Evolutionary conservation across 2,888 invertebrate genomes (phyloP), one percentile per base, ranked within the genome.

Genomic region (Ochlodes sylvanus): DNA sequence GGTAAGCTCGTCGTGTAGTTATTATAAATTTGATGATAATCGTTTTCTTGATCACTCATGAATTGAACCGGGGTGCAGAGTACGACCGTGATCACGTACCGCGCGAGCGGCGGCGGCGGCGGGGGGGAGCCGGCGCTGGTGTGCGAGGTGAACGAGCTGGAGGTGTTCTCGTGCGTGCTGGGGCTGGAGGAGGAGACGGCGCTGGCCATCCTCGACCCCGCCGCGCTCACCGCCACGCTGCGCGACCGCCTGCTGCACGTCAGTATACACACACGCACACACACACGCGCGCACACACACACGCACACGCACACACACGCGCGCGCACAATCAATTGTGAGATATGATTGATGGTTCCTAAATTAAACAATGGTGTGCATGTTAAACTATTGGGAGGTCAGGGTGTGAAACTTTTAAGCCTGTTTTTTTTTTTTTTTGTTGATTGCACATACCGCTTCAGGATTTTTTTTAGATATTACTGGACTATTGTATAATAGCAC

Each of bases 141-240:
- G 2, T 97, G 98, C 80, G 98, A 97, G 85, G 94, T 99, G 63
- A 97, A 97, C 82, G 97, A 97, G 80, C 95, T 98, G 79, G 99
- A 99, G 91, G 95, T 99, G 84, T 99, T 98, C 90, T 98, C 98
- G 2, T 97, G 98, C 85, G 96, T 98, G 76, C 93, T 99, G 71
- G 98, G 98, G 7, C 94, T 96, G 78, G 98, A 99, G 92, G 97
- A 98, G 72, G 98, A 98, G 82, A 98, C 98, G 0, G 98, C 99
- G 0, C 92, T 99, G 17, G 98, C 98, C 42, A 99, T 99, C 78
- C 97, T 99, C 66, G 98, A 98, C 88, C 99, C 98, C 0, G 97
- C 98, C 57, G 97, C 97, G 9, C 94, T 98, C 47, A 97, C 96
- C 80, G 94, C 97, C 63, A 96, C 96, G 73, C 82, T 98, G 55